phyloP scores from a whole-genome alignment of 2,113 vertebrate genomes.

The Sander lucioperca region DNA sequence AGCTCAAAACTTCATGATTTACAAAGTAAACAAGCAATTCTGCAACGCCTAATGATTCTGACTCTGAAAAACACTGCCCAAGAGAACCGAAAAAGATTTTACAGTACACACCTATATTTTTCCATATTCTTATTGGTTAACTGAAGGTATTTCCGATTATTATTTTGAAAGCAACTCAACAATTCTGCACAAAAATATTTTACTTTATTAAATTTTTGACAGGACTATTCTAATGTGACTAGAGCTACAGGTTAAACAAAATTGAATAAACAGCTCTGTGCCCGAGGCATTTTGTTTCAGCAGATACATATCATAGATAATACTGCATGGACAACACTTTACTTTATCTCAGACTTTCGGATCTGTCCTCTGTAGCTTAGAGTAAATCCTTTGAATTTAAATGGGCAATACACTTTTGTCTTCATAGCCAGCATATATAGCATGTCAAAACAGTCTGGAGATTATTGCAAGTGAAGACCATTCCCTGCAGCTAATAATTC shows the following conservation, averaged over 20 bases:
- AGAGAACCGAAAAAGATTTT: neutral
- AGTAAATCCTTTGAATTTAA: conserved; percentile 50
- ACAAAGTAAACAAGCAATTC: conserved; percentile 40
- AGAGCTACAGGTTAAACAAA: conserved; percentile 27
- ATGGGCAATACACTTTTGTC: conserved; percentile 45
- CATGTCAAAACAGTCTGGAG: conserved; percentile 54
- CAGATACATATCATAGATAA: conserved; percentile 47
- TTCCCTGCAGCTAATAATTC: conserved; percentile 64
- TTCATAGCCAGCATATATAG: conserved; percentile 30
- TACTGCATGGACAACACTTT: conserved; percentile 14
- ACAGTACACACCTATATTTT: neutral
- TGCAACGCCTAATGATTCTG: neutral
- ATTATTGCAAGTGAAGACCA: conserved; percentile 57
- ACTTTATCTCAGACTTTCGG: conserved; percentile 35
- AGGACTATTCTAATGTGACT: neutral
- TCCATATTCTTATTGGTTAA: neutral
- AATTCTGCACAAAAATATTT: neutral
- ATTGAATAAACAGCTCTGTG: neutral
- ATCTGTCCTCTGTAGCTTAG: conserved; percentile 44
- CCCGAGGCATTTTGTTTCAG: conserved; percentile 6
- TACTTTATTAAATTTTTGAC: neutral
- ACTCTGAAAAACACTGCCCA: neutral
- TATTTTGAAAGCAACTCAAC: neutral
- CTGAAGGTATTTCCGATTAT: neutral
- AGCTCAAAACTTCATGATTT: conserved; percentile 46